phyloP scores from a whole-genome alignment of 2,113 vertebrate species.

The Grus americana region DNA sequence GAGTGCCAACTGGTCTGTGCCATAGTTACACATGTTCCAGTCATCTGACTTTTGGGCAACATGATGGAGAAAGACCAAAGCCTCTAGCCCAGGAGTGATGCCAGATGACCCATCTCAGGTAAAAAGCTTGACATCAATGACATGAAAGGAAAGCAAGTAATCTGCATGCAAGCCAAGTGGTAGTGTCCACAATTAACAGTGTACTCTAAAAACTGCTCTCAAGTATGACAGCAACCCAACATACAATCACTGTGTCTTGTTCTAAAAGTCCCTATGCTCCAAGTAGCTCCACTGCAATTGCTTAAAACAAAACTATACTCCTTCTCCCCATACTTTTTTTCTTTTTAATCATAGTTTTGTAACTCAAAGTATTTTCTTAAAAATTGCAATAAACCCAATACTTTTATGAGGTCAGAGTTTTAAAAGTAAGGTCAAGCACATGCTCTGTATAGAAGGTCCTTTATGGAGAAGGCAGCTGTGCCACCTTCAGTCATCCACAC shows the following conservation, averaged over 20 bases:
- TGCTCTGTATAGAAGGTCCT: background rate
- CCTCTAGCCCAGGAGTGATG: background rate
- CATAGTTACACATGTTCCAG: accelerated
- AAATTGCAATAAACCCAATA: background rate
- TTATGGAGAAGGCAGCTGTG: background rate
- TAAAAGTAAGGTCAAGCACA: background rate
- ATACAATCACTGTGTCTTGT: background rate
- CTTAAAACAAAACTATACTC: background rate
- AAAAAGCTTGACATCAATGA: background rate
- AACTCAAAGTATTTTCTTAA: background rate
- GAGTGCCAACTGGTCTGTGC: background rate
- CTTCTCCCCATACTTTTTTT: background rate
- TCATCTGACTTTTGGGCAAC: background rate
- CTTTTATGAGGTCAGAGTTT: background rate
- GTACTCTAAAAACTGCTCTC: background rate
- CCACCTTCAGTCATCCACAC: background rate
- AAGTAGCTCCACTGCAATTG: background rate
- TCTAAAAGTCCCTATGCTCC: background rate
- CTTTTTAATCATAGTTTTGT: background rate
- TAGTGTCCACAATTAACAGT: background rate
- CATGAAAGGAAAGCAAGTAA: background rate
- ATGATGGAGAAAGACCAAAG: background rate
- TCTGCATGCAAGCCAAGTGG: background rate
- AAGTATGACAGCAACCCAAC: background rate
- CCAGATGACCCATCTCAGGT: background rate